Evolutionary conservation across 2,888 invertebrate species (phyloP), one percentile per base, ranked within the genome.

Genomic region (Polymixis flavicincta): DNA sequence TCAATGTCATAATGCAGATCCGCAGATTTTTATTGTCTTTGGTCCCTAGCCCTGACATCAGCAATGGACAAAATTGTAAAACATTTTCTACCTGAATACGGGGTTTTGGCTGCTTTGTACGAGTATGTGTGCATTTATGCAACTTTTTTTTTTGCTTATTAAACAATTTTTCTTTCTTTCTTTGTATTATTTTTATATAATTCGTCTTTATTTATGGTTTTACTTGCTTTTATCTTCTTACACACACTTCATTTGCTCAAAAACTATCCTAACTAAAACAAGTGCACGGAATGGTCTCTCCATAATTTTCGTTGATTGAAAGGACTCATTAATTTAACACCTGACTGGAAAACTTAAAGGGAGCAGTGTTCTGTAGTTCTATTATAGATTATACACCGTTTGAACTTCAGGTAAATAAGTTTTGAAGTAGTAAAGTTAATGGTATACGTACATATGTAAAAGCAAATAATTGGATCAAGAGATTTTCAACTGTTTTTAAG

Each of bases 231-330:
- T 17, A 28, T 52, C n/a, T 55, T 37, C 32, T 37, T 25, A 0
- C 3, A 48, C 5, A 42, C 52, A 14, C 22, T 28, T 13, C 9
- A 37, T 48, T 5, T 2, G 19, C 17, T 13, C 22, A 57, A 77
- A 83, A 78, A 64, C 64, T 50, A 59, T 72, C 7, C 6, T 28
- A 19, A 61, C 5, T 48, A 59, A 45, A 65, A 74, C 66, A 78
- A 74, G 77, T 83, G 78, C 76, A 80, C 65, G 66, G 37, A 85
- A 88, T 85, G 86, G 84, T 88, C 85, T 87, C 87, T 91, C 85
- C 85, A 81, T 88, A 82, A 89, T 84, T 88, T 92, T 90, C 89
- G 89, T 89, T 85, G 88, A 91, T 82, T 82, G 83, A 81, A 82
- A 67, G 68, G 59, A 73, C 70, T 82, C 72, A 82, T 82, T 76